Base-by-base conservation (phyloP, 2,888 invertebrate genomes). In the Trachelus iudaicus region DNA sequence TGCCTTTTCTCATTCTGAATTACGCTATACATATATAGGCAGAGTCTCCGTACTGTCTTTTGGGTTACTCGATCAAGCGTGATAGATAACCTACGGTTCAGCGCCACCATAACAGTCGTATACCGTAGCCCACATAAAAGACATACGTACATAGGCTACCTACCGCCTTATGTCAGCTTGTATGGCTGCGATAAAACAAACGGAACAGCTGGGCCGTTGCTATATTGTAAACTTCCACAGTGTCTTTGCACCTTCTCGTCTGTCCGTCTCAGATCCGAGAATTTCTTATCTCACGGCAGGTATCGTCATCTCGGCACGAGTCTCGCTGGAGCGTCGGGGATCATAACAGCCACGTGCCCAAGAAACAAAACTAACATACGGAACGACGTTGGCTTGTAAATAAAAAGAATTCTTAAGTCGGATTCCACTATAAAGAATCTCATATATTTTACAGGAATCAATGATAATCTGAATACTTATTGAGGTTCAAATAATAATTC, bases 11-110 rank as follows among this genome's bases (percentile, higher is more conserved):
- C 23, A 40, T 40, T 40, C 6, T 40, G 15, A 6, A 1, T 40
- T 40, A 40, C 15, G 40, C 40, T 56, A 56, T 56, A 23, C 2
- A 6, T 40, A 40, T 40, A 23, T 56, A 23, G 0, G 23, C 56
- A 71, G 71, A 71, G 71, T 71, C 33, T 31, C 33, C 12, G 4
- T 23, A 33, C 23, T 23, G 56, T 23, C 71, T 34, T 34, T 34
- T 71, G 13, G 12, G 71, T 31, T 33, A 71, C 71, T 71, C 71
- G 71, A 71, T 71, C 31, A 31, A 1, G 71, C 31, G 31, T 9
- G 6, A 34, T 34, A 71, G 71, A 71, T 71, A 71, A 71, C 71
- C 71, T 71, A 31, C 71, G 71, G 71, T 71, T 71, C 71, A 71
- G 71, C 33, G 31, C 23, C 71, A 71, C 71, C 71, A 34, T 34